These are phyloP conservation scores for Cheumatopsyche charites DNA, from an alignment of 1,140 invertebrate species.

Conservation along the genomic window DNA sequence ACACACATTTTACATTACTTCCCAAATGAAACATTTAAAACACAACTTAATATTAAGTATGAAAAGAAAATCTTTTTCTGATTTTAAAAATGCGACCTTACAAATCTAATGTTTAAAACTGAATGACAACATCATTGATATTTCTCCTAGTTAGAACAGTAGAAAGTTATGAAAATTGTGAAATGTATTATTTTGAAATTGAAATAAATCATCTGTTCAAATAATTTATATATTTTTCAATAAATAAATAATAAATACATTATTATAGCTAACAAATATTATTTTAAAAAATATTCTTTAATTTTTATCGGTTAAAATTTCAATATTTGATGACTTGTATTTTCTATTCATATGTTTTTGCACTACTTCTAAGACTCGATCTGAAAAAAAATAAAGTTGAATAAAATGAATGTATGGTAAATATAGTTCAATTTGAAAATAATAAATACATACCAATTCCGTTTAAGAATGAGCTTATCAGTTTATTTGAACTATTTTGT, in stretches of 20 bases:
- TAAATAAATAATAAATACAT: background rate
- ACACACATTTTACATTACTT: too few species aligned
- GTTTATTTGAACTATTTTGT: background rate
- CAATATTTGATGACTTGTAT: background rate
- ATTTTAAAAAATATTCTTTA: background rate
- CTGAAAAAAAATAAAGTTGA: slow-evolving; percentile 28
- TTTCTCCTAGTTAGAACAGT: slow-evolving; percentile 27
- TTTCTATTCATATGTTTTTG: slow-evolving; percentile 28
- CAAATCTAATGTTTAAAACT: background rate
- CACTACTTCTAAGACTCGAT: slow-evolving; percentile 37
- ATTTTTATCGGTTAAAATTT: slow-evolving; percentile 16
- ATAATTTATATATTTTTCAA: background rate
- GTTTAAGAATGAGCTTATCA: background rate
- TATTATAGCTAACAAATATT: background rate
- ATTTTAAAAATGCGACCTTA: too few species aligned
- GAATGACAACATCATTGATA: slow-evolving; percentile 22
- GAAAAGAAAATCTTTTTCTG: too few species aligned
- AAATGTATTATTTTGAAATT: background rate
- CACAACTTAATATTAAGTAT: too few species aligned
- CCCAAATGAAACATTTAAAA: too few species aligned
- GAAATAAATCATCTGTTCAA: background rate
- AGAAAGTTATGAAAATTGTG: background rate
- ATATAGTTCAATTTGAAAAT: slow-evolving; percentile 6
- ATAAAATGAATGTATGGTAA: background rate
- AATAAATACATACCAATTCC: slow-evolving; percentile 7